A percentile compares a stretch with the other conserved stretches of the same genome.
These are phyloP conservation scores for Lithobates sylvaticus DNA, from an alignment of 2,797 vertebrate species.

Conservation along the genomic window DNA sequence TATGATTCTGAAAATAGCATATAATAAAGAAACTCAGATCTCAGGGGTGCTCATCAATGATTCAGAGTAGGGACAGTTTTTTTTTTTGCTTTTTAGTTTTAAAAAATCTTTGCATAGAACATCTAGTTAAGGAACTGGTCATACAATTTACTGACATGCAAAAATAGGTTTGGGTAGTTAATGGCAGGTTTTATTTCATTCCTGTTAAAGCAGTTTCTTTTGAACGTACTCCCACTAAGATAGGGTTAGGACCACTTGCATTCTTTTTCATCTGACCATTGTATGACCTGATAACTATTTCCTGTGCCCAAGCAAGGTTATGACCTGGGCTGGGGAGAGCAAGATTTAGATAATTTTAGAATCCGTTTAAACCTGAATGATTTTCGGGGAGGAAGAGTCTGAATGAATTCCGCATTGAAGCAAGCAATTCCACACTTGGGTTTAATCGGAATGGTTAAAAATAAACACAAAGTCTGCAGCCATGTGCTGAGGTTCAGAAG, in stretches of 20 bases:
- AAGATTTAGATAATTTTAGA: constrained; percentile 89
- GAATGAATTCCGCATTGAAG: constrained; percentile 69
- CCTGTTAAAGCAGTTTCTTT: constrained; percentile 28
- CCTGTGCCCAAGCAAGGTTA: constrained; percentile 88
- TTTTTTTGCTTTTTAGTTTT: not conserved
- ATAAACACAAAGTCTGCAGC: constrained; percentile 66
- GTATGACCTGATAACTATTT: constrained; percentile 86
- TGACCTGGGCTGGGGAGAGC: constrained; percentile 87
- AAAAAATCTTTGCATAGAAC: not conserved
- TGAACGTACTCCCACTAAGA: constrained; percentile 40
- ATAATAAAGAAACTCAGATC: not conserved
- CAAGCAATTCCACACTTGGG: constrained; percentile 65
- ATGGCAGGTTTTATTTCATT: constrained; percentile 35
- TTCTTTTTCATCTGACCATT: constrained; percentile 87
- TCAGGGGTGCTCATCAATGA: not conserved
- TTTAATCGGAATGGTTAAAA: constrained; percentile 65
- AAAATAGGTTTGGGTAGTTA: not conserved
- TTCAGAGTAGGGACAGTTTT: not conserved
- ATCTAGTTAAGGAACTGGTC: not conserved
- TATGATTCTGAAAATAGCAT: not conserved
- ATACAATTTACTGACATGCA: not conserved
- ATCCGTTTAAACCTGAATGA: constrained; percentile 82
- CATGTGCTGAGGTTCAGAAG: constrained; percentile 60
- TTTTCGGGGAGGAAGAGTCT: constrained; percentile 67
- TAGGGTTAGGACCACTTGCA: constrained; percentile 77